These are phyloP conservation scores for Galagoides demidoff DNA, from an alignment of 2,797 vertebrate genomes.

Conservation along the genomic window DNA sequence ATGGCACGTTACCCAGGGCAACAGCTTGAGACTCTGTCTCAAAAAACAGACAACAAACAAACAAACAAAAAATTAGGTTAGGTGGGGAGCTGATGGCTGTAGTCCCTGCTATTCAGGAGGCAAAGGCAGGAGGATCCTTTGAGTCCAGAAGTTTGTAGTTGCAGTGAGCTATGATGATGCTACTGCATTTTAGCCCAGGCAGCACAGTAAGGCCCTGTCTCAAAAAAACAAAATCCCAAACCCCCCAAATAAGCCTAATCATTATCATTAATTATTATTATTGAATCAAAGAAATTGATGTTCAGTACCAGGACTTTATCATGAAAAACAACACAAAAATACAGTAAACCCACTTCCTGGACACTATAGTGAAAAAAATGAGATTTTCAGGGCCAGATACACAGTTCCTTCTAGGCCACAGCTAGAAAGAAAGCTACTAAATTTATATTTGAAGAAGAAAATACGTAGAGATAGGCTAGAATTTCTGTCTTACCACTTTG, in stretches of 20 bases:
- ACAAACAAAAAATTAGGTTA: no score
- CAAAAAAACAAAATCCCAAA: not conserved
- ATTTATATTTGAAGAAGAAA: not conserved
- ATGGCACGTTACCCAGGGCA: no score
- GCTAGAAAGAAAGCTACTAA: not conserved
- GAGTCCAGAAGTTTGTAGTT: not conserved
- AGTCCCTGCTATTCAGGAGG: no score
- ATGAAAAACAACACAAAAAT: slow-evolving; percentile 7
- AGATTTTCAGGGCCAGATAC: not conserved
- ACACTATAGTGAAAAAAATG: not conserved
- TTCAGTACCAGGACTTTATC: not conserved
- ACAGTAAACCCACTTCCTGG: not conserved
- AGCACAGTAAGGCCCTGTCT: not conserved
- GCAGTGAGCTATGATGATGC: not conserved
- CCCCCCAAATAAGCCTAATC: not conserved
- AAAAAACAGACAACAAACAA: no score
- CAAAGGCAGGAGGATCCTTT: not conserved
- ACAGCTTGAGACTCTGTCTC: no score
- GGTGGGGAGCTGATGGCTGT: no score
- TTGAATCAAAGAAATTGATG: not conserved
- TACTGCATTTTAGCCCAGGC: not conserved
- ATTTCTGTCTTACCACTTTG: slow-evolving; percentile 9
- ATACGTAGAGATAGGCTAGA: not conserved
- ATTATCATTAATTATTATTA: not conserved
- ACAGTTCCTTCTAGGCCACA: not conserved